Percentiles rank a stretch among this genome's conserved stretches.
These are phyloP conservation scores for Zoroaster sp. DNA, from an alignment of 53 echinoderm and acorn worm species.

Conservation along the genomic window DNA sequence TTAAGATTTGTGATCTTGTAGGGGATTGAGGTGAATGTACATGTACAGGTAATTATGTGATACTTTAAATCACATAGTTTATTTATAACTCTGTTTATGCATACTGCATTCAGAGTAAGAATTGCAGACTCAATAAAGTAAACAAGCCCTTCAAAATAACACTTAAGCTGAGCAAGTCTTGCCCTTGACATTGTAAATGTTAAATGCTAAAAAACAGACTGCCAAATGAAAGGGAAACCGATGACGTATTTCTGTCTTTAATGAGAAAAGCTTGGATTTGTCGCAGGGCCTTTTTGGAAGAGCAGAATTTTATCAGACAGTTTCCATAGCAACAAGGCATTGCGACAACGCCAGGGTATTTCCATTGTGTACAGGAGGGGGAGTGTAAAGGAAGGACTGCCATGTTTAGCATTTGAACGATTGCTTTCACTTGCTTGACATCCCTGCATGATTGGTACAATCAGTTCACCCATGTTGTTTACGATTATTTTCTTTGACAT, in stretches of 20 bases:
- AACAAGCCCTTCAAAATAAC: too few relatives aligned
- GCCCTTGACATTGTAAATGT: too few relatives aligned
- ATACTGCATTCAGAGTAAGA: too few relatives aligned
- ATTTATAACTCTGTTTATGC: too few relatives aligned
- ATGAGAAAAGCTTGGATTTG: neutral
- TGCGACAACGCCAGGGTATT: neutral
- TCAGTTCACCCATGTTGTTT: conserved; percentile 44
- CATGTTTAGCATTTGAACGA: neutral
- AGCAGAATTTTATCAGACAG: conserved; percentile 4
- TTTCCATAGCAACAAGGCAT: conserved; percentile 28
- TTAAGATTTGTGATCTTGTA: too few relatives aligned
- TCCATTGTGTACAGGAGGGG: neutral
- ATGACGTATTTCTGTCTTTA: conserved; percentile 39
- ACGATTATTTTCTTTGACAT: neutral
- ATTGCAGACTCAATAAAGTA: too few relatives aligned
- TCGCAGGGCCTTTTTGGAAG: conserved; percentile 3
- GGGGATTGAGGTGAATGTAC: too few relatives aligned
- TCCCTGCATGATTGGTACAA: neutral
- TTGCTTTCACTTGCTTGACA: neutral
- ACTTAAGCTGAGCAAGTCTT: too few relatives aligned
- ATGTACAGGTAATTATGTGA: too few relatives aligned
- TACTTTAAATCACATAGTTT: too few relatives aligned
- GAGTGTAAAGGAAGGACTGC: neutral
- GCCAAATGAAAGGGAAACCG: neutral
- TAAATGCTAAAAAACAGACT: too few relatives aligned